Base-by-base conservation (phyloP, 2,113 vertebrate species). In the Neolamprologus devosi region DNA sequence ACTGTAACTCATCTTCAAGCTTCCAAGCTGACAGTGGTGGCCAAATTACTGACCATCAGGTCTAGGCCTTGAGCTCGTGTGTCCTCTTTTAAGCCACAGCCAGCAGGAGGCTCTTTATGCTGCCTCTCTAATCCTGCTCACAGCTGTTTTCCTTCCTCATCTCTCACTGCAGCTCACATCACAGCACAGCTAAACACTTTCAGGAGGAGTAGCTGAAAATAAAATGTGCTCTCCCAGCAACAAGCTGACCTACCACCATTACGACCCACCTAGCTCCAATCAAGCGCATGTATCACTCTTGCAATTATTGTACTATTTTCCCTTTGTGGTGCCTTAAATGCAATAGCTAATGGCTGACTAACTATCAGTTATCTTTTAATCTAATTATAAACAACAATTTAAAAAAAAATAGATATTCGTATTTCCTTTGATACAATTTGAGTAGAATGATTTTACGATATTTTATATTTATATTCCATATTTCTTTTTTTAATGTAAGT, bases 351-450 rank as follows among this genome's bases (percentile, higher is more conserved):
- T 47, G 14, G 4, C 68, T 47, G 9, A 26, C 14, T 45, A 73
- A 5, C 21, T 47, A 73, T 26, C 9, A 28, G 21, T 28, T 47
- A 4, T 47, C 40, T 28, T 73, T 73, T 47, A 73, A 47, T 73
- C 68, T 3, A 17, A 45, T 26, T 73, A 3, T 65, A n/a, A 35
- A 65, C 17, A 65, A n/a, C 4, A 37, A 37, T 30, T 28, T 2
- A 4, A 37, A 16, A 17, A 45, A 6, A 23, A 7, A 1, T 0
- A 45, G n/a, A 73, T 45, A 47, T 11, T 47, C 0, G 0, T 47
- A 73, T 45, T 73, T 28, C 8, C 40, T 73, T 47, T 28, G 1
- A 47, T 7, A 11, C 13, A 16, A 17, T 75, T 73, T 73, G 65
- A 45, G 21, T 16, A 7, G 37, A 42, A 16, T 73, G 13, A 73